Evolutionary conservation across 2,888 invertebrate genomes (phyloP), one percentile per base, ranked within the genome.

Genomic region (Heteromyza rotundicornis): DNA sequence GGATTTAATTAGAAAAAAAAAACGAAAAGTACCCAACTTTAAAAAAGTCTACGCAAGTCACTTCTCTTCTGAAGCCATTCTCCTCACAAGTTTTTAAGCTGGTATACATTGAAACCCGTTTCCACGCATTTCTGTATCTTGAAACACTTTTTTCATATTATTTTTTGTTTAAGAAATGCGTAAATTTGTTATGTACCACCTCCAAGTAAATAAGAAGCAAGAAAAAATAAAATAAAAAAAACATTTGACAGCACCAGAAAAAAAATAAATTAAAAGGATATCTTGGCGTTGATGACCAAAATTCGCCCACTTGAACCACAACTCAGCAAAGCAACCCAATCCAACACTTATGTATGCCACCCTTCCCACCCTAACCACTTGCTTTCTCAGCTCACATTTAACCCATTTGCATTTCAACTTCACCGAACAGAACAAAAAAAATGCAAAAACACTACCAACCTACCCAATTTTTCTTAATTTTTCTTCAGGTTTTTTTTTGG

Each of bases 391-490:
- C 27, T 17, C n/a, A 3, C 22, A 17, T 54, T 53, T 54, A 17
- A 47, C 32, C 32, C 49, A 52, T 59, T 59, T 59, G 57, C 50
- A 50, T 50, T 50, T 36, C 50, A 57, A 57, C 32, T 35, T 49
- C 23, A 36, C 32, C 5, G 40, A 7, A n/a, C 40, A 7, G 40
- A 40, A 40, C 3, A 40, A 40, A 40, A 40, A 40, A n/a, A 5
- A 8, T 40, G 40, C 3, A 40, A 40, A 40, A 40, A 40, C 3
- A 40, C 8, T 40, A n/a, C 14, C 40, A 40, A 7, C 40, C 40
- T 40, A 40, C n/a, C n/a, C 40, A 59, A 52, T 63, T 77, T 75
- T 74, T 74, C 71, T 72, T 68, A 68, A 74, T 76, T 77, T 75
- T 71, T 66, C 68, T 71, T 69, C 71, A 68, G n/a, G n/a, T n/a